Conservation (phyloP, 2,888 invertebrate genomes). For the Oconnorella tubifera region DNA sequence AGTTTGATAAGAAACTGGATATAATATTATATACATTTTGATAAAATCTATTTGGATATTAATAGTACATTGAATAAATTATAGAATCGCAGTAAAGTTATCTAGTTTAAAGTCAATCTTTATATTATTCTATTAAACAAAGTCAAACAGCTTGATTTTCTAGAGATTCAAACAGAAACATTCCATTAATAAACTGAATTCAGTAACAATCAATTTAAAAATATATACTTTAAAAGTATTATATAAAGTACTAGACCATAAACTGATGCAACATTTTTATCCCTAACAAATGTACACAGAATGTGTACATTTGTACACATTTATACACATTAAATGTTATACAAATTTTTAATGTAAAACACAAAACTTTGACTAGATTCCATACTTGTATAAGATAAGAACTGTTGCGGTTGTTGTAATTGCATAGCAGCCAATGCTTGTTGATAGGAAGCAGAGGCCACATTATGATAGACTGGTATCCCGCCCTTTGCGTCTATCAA, state of each 20-base stretch:
- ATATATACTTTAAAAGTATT: background rate
- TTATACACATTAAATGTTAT: no score
- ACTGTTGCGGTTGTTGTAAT: slow-evolving; percentile 1
- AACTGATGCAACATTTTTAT: background rate
- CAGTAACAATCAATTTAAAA: background rate
- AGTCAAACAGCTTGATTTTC: no score
- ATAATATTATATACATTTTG: no score
- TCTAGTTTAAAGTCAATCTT: no score
- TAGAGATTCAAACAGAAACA: no score
- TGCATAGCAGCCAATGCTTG: background rate
- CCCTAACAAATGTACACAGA: background rate
- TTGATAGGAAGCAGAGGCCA: background rate
- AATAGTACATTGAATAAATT: no score
- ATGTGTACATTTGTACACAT: background rate
- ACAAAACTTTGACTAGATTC: background rate
- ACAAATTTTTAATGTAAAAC: no score
- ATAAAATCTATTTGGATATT: no score
- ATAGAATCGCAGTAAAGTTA: no score
- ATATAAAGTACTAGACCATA: background rate
- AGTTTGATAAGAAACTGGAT: no score
- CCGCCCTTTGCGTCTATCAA: slow-evolving; percentile 11
- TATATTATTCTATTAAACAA: no score
- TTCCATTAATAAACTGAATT: no score
- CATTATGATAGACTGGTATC: slow-evolving; percentile 10
- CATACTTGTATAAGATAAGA: background rate